Conservation (phyloP, 2,113 vertebrate species). For the Oostethus manadensis region DNA sequence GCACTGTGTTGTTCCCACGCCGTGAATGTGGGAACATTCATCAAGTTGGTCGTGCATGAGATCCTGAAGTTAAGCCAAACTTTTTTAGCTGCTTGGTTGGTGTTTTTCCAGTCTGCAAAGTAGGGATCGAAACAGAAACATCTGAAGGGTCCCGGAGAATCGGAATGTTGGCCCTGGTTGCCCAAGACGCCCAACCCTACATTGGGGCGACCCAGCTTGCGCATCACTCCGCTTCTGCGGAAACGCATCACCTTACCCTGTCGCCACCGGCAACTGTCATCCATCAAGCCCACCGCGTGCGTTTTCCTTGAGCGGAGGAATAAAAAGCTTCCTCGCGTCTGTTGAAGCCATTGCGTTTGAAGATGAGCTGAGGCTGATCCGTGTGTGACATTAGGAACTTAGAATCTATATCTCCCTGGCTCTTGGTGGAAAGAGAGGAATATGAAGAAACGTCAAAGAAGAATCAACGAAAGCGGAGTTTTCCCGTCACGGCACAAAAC, state of each 20-base stretch:
- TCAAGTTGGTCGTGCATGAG: too few species aligned
- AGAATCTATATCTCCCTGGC: neutral
- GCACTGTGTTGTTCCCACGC: too few species aligned
- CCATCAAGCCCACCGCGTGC: neutral
- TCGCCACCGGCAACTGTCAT: neutral
- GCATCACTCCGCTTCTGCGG: too few species aligned
- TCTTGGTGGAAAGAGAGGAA: conserved; percentile 14
- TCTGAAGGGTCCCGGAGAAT: neutral
- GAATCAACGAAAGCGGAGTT: neutral
- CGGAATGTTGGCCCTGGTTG: too few species aligned
- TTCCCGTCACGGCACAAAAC: neutral
- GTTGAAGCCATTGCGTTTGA: conserved; percentile 1
- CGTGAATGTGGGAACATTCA: too few species aligned
- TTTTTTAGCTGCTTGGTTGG: too few species aligned
- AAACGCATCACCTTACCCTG: too few species aligned
- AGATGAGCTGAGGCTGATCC: conserved; percentile 23
- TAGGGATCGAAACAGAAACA: neutral
- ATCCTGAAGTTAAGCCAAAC: too few species aligned
- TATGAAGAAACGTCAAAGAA: conserved; percentile 8
- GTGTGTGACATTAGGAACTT: conserved; percentile 28
- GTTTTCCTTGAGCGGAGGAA: conserved; percentile 2
- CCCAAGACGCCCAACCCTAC: too few species aligned
- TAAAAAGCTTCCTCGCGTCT: conserved; percentile 16
- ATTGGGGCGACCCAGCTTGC: neutral
- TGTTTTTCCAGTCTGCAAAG: too few species aligned